These are phyloP conservation scores for Streblospio benedicti DNA, from an alignment of 1,140 invertebrate genomes.

Conservation along the genomic window DNA sequence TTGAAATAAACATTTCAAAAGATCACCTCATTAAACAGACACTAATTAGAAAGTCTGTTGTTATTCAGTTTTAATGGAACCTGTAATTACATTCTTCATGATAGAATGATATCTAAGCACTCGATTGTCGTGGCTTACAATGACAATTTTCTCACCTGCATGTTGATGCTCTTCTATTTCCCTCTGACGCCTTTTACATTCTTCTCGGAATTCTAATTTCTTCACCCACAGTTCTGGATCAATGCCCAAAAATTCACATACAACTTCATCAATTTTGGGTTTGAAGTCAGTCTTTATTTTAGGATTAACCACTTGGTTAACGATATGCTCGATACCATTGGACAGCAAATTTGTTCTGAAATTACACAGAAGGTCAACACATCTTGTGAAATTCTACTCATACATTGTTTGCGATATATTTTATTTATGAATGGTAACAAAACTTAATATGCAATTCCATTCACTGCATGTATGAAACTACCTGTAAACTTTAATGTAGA, in stretches of 20 bases:
- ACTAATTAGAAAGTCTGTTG: too few relatives aligned
- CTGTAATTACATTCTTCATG: too few relatives aligned
- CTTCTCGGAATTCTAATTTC: conserved; percentile 2
- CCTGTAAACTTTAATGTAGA: neutral
- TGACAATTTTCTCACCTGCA: too few relatives aligned
- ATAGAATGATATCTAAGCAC: too few relatives aligned
- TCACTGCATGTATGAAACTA: neutral
- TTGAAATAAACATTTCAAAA: too few relatives aligned
- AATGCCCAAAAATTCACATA: conserved; percentile 78
- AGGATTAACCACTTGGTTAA: conserved; percentile 89
- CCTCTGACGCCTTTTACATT: neutral
- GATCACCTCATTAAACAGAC: too few relatives aligned
- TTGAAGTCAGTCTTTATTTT: conserved; percentile 76
- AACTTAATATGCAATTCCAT: neutral
- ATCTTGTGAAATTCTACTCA: neutral
- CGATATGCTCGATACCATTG: conserved; percentile 80
- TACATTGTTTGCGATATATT: neutral
- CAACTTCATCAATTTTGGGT: conserved; percentile 79
- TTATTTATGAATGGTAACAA: neutral
- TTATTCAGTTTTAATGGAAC: too few relatives aligned
- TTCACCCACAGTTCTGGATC: conserved; percentile 36
- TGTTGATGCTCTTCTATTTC: too few relatives aligned
- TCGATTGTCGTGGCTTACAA: too few relatives aligned
- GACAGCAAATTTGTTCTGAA: conserved; percentile 68
- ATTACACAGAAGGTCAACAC: neutral